Evolutionary conservation across 1,140 invertebrate species (phyloP), one percentile per base, ranked within the genome.

Genomic region (Pissodes strobi): DNA sequence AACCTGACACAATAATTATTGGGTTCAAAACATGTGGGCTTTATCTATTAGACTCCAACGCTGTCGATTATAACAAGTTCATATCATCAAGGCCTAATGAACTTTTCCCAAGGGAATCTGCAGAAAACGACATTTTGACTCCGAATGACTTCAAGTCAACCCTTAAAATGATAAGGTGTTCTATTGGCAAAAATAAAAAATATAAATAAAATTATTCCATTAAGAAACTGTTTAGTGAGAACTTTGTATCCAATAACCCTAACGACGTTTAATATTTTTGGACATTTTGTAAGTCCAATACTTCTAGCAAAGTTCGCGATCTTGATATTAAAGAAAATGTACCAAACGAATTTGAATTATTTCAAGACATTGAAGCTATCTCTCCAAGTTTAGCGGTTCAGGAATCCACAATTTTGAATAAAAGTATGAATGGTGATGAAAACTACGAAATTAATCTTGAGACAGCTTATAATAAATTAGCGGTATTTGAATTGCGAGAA

Each of bases 21-120:
- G 72, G 70, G 9, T 79, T 79, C 69, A 56, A 62, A 67, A 56
- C 30, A 27, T 75, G 70, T 69, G 78, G 78, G 21, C n/a, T 79
- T 2, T 76, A 48, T 67, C 78, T 76, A 2, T 77, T 75, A 37
- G 63, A 78, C 59, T 63, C 70, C 9, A 57, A 76, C 43, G 62
- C 61, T 9, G 64, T 80, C 12, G 74, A 80, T 37, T 79, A 69
- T 52, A 17, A 49, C 1, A 69, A 69, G 27, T 67, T 57, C 15
- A 49, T 49, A 19, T 49, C 46, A 9, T 19, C 12, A 10, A 49
- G 46, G 17, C 8, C 6, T 9, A 49, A 49, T 9, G 46, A 49
- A 27, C 12, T 49, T 5, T 22, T 19, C 9, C 5, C 12, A 41
- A 52, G 9, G 10, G 9, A 48, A 48, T 18, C 21, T 48, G 15